A percentile compares a stretch with the other conserved stretches of the same genome.
phyloP scores from a whole-genome alignment of 2,797 vertebrate genomes.

The Peromyscus eremicus region DNA sequence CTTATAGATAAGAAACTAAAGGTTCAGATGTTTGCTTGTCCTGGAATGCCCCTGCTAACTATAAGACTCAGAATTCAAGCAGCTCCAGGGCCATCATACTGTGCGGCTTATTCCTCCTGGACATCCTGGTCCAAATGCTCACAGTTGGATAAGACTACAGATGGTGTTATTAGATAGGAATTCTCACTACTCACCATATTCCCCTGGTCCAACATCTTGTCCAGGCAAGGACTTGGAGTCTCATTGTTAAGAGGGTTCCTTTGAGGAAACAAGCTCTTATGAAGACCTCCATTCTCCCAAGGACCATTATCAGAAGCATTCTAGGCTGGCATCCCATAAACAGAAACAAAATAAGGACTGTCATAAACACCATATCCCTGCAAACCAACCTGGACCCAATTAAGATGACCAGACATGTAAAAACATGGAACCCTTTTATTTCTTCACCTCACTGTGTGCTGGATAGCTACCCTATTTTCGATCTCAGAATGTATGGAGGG shows the following conservation, averaged over 20 bases:
- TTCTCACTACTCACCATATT: neutral
- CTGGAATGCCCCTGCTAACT: neutral
- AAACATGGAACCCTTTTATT: neutral
- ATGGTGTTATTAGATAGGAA: neutral
- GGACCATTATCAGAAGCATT: neutral
- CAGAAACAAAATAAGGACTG: constrained; percentile 23
- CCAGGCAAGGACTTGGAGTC: neutral
- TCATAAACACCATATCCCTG: neutral
- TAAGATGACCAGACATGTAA: neutral
- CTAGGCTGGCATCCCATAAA: neutral
- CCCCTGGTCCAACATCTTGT: neutral
- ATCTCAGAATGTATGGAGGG: neutral
- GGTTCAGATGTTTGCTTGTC: neutral
- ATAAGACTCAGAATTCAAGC: neutral
- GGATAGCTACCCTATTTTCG: too few species aligned
- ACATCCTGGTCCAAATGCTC: neutral
- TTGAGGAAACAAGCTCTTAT: neutral
- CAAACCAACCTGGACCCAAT: neutral
- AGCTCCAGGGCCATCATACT: neutral
- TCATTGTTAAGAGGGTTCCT: neutral
- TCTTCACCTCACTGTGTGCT: neutral
- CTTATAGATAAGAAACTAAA: neutral
- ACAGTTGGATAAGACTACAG: neutral
- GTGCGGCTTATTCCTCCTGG: neutral
- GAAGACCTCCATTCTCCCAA: neutral